These are phyloP conservation scores for Trachops cirrhosus DNA, from an alignment of 2,797 vertebrate species.

Conservation along the genomic window DNA sequence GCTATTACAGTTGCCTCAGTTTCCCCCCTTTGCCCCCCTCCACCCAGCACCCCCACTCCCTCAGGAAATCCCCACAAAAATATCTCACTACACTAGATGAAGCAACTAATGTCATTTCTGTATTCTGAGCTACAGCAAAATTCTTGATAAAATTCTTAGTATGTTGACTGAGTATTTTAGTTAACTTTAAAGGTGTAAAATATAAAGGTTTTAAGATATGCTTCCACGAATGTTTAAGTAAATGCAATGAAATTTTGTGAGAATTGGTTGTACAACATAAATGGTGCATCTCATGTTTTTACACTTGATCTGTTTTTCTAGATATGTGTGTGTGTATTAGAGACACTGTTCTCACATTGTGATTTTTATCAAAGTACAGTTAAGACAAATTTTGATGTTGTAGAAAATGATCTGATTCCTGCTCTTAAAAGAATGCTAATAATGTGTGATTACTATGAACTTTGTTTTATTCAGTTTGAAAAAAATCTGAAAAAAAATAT, in stretches of 20 bases:
- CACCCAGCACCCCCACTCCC: neutral
- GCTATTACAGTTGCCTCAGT: neutral
- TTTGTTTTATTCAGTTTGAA: slow-evolving; percentile 26
- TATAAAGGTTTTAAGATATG: slow-evolving; percentile 16
- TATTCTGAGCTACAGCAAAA: neutral
- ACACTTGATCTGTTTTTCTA: slow-evolving; percentile 15
- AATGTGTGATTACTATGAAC: neutral
- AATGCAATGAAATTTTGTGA: neutral
- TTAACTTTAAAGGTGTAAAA: neutral
- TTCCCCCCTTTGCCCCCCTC: neutral
- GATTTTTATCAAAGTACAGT: slow-evolving; percentile 38
- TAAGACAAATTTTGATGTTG: slow-evolving; percentile 54
- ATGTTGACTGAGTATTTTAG: neutral
- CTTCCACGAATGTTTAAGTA: slow-evolving; percentile 29
- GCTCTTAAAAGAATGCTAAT: slow-evolving; percentile 37
- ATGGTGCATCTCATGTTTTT: slow-evolving; percentile 17
- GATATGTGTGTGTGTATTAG: no score
- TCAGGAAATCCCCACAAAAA: neutral
- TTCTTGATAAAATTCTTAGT: slow-evolving; percentile 18
- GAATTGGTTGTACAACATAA: slow-evolving; percentile 12
- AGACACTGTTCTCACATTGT: slow-evolving; percentile 11
- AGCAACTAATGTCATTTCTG: neutral
- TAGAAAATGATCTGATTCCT: neutral
- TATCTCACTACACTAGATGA: neutral
- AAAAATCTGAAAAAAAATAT: neutral